Conservation (phyloP, 1,140 invertebrate species). For the Kradibia gibbosae region DNA sequence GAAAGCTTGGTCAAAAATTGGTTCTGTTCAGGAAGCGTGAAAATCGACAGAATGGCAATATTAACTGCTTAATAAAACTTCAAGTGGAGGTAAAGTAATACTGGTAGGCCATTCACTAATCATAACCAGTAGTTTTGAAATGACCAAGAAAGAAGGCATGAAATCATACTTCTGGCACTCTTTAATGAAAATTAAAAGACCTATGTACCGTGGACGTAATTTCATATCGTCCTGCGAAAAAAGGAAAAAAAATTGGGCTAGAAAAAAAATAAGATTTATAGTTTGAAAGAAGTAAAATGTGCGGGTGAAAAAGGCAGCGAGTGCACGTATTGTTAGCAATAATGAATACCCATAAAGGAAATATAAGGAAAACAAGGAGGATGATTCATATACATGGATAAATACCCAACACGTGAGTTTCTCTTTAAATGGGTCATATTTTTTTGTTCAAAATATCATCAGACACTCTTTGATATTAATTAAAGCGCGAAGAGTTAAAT, state of each 20-base stretch:
- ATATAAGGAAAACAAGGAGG: neutral
- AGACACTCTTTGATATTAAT: constrained; percentile 7
- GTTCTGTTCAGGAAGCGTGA: neutral
- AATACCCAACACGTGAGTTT: neutral
- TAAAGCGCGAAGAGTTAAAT: constrained; percentile 48
- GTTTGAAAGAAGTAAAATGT: neutral
- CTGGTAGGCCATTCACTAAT: constrained; percentile 5
- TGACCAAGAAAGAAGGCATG: constrained; percentile 10
- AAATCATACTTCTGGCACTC: neutral
- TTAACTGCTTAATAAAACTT: constrained; percentile 43
- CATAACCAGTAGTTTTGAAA: constrained; percentile 21
- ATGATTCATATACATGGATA: neutral
- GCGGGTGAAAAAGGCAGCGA: neutral
- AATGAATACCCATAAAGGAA: constrained; percentile 48
- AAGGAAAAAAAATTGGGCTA: constrained; percentile 3
- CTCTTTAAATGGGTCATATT: neutral
- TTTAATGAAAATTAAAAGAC: constrained; percentile 50
- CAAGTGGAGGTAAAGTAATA: constrained; percentile 7
- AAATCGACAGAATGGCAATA: constrained; percentile 10
- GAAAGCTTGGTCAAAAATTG: neutral
- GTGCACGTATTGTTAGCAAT: constrained; percentile 35
- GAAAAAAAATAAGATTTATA: constrained; percentile 38
- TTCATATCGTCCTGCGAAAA: constrained; percentile 35
- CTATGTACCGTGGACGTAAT: constrained; percentile 35
- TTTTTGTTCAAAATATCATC: neutral